Evolutionary conservation across 1,140 invertebrate species (phyloP).

Genomic region (Yoshiicerus persimilis): DNA sequence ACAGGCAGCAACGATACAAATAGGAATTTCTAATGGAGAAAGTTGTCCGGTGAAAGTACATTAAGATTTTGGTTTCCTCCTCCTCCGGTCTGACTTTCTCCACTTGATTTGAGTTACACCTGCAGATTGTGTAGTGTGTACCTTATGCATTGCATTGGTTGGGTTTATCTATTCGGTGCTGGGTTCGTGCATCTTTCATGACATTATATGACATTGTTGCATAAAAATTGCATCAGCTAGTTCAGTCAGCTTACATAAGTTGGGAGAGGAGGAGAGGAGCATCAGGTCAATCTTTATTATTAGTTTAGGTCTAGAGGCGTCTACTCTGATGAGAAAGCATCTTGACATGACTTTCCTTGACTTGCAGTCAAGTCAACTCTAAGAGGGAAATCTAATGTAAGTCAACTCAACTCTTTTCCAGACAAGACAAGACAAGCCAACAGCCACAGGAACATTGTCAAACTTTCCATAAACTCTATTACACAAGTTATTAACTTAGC

Average conservation of each 20-base stretch:
- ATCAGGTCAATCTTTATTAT: constrained; percentile 21
- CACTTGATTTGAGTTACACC: not conserved
- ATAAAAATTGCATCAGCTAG: constrained; percentile 13
- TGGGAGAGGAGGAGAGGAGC: not conserved
- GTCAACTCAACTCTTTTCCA: not conserved
- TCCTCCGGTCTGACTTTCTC: not conserved
- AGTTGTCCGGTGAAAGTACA: not conserved
- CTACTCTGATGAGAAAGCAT: not conserved
- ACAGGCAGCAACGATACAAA: not conserved
- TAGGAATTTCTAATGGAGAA: not conserved
- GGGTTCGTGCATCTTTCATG: not conserved
- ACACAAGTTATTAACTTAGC: constrained; percentile 20
- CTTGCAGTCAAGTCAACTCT: not conserved
- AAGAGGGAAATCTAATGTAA: not conserved
- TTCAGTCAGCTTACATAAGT: not conserved
- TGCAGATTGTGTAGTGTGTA: not conserved
- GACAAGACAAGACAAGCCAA: constrained; percentile 20
- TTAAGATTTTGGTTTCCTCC: not conserved
- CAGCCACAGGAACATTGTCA: constrained; percentile 21
- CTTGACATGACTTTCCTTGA: not conserved
- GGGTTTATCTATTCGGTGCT: not conserved
- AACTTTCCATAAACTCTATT: constrained; percentile 21
- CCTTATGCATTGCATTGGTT: no score
- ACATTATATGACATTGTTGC: constrained; percentile 15
- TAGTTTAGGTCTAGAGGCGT: constrained; percentile 8